Evolutionary conservation across 2,888 invertebrate species (phyloP).

Genomic region (Sericinus montela): DNA sequence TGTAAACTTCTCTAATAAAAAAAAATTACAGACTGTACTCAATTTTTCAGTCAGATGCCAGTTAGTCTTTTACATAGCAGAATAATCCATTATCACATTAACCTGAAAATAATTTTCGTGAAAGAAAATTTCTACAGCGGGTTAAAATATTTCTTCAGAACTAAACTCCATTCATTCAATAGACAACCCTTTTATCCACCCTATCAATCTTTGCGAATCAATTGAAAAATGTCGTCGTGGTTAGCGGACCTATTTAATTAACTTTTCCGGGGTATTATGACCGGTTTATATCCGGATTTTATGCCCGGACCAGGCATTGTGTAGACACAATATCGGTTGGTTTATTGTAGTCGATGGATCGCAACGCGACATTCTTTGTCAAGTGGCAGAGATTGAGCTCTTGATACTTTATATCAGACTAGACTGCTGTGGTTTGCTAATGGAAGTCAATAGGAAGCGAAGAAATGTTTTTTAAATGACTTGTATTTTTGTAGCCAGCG

Average conservation of each 20-base stretch:
- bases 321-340: constrained; percentile 62
- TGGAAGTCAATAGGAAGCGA: constrained; percentile 4
- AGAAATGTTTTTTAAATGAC: constrained; percentile 1
- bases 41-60: too few species aligned
- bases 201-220: constrained; percentile 30
- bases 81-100: too few species aligned
- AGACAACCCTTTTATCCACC: constrained; percentile 6
- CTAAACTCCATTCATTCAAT: constrained; percentile 3
- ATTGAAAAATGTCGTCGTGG: constrained; percentile 53
- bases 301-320: constrained; percentile 57
- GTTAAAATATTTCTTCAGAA: background rate
- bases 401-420: constrained; percentile 14
- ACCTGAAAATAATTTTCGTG: too few species aligned
- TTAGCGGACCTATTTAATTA: constrained; percentile 63
- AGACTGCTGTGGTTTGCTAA: constrained; percentile 15
- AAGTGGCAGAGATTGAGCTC: constrained; percentile 33
- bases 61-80: too few species aligned
- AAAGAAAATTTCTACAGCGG: too few species aligned
- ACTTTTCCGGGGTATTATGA: constrained; percentile 57
- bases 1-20: too few species aligned
- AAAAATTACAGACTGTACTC: too few species aligned
- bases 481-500: constrained; percentile 4
- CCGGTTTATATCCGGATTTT: constrained; percentile 58
- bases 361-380: constrained; percentile 41
- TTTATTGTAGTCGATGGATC: constrained; percentile 54